Base-by-base conservation (phyloP, 2,113 vertebrate genomes). In the Datnioides undecimradiatus region DNA sequence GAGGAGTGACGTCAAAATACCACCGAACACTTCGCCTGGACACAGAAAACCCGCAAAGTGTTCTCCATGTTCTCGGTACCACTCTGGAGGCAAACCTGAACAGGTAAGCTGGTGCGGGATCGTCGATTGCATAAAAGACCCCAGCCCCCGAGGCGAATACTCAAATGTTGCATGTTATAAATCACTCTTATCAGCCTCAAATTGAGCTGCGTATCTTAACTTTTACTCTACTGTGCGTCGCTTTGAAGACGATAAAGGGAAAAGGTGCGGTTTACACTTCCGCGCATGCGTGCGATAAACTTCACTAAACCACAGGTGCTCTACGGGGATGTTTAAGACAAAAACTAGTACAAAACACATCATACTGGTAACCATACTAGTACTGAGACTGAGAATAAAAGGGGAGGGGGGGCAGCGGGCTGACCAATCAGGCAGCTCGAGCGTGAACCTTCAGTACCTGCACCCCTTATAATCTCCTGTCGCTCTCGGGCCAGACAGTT, bases 11-110 rank as follows among this genome's bases (percentile, higher is more conserved):
- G 0, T 1, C 9, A 5, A 31, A n/a, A 23, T 66, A 34, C 40
- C 52, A 75, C 12, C 74, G 92, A 8, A 94, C 89, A 8, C 73
- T 71, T 55, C 89, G 88, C 4, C 75, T 94, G 14, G 77, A 90
- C 21, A 13, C 67, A 2, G 3, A 45, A 7, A 31, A 3, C 0
- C 2, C 57, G 0, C 57, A 43, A 10, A n/a, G 7, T 3, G 10
- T 63, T 13, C 6, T 94, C 8, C 67, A 82, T 45, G 86, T 94
- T 3, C 8, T 86, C 4, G 93, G 94, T 6, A 87, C 90, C 1
- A 19, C 70, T 38, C 25, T 94, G 49, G 88, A 88, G 58, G 77
- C 73, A 7, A 82, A 84, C 73, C 49, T 94, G 40, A 33, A 41
- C 89, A 92, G 90, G 91, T 94, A 78, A 38, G 49, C 3, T 34